Conservation (phyloP, 2,797 vertebrate genomes). For the Hippopotamyrus pictus region DNA sequence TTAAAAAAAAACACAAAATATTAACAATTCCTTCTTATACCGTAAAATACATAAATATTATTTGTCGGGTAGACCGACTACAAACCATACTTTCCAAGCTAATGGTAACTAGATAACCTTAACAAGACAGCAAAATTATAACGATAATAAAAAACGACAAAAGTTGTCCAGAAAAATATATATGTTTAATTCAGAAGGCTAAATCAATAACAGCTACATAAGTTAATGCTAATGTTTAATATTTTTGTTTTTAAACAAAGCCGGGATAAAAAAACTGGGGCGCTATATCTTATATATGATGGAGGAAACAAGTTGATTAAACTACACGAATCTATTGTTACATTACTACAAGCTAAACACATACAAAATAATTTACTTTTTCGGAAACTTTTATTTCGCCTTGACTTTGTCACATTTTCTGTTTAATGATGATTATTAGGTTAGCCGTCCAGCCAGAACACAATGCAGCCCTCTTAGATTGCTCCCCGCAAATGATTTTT, state of each 20-base stretch:
- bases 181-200: not conserved
- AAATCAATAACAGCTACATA: not conserved
- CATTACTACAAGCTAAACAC: not conserved
- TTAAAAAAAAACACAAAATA: not conserved
- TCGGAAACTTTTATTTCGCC: not conserved
- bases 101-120: not conserved
- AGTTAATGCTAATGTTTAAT: not conserved
- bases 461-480: not conserved
- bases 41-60: not conserved
- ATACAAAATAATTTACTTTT: not conserved
- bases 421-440: not conserved
- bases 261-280: not conserved
- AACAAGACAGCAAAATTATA: not conserved
- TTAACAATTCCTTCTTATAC: not conserved
- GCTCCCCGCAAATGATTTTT: not conserved
- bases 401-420: not conserved
- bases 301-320: not conserved
- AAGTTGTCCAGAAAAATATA: not conserved
- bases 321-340: not conserved
- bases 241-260: not conserved
- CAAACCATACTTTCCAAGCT: not conserved
- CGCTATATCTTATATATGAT: not conserved
- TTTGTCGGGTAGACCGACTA: not conserved
- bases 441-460: not conserved
- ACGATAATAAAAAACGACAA: not conserved